Conservation (phyloP, 2,888 invertebrate species). For the Diarsia dahlii region DNA sequence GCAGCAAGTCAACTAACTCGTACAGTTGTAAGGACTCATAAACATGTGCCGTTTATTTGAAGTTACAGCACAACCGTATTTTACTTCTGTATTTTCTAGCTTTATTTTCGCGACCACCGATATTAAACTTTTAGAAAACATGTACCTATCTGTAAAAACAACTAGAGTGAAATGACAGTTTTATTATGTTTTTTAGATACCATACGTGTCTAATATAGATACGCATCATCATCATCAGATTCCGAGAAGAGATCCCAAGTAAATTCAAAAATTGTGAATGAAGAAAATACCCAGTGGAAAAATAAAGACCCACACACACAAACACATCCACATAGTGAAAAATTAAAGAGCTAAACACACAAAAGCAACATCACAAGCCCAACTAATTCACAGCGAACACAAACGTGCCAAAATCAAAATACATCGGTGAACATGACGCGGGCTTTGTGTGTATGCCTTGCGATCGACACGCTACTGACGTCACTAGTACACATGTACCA, state of each 20-base stretch:
- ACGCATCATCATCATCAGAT: neutral
- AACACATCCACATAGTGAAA: neutral
- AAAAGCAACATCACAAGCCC: neutral
- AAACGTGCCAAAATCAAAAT: slow-evolving; percentile 24
- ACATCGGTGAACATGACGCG: slow-evolving; percentile 17
- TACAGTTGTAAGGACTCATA: slow-evolving; percentile 8
- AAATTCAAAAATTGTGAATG: neutral
- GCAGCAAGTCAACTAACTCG: slow-evolving; percentile 18
- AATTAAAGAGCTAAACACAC: slow-evolving; percentile 2
- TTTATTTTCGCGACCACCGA: slow-evolving; percentile 12
- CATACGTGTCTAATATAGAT: too few relatives aligned
- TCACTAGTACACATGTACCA: slow-evolving; percentile 9
- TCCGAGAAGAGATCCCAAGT: neutral
- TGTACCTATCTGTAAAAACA: neutral
- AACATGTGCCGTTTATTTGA: slow-evolving; percentile 25
- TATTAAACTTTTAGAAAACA: slow-evolving; percentile 21
- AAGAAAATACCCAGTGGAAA: neutral
- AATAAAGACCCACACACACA: neutral
- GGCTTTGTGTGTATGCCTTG: slow-evolving; percentile 5
- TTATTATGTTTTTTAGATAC: neutral
- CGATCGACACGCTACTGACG: slow-evolving; percentile 23
- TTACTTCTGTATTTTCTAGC: slow-evolving; percentile 13
- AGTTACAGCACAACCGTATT: neutral
- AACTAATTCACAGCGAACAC: slow-evolving; percentile 1
- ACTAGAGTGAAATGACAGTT: neutral